A percentile compares a stretch with the other conserved stretches of the same genome.
These are phyloP conservation scores for Macrotis lagotis DNA, from an alignment of 2,113 vertebrate genomes.

Conservation along the genomic window DNA sequence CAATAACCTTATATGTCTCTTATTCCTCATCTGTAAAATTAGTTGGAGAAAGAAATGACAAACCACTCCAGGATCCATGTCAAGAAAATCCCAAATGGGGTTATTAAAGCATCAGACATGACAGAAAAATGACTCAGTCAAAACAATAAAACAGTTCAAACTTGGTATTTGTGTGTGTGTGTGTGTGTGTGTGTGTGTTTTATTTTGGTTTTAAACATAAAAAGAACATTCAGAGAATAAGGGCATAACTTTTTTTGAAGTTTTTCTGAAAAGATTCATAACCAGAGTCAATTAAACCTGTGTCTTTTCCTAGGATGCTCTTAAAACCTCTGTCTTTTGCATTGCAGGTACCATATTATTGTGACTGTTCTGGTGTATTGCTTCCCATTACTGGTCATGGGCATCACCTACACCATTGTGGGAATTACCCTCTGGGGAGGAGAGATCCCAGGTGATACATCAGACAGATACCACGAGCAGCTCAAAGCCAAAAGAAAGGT, in stretches of 20 bases:
- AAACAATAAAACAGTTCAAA: background rate
- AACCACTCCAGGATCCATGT: background rate
- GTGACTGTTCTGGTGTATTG: slow-evolving; percentile 93
- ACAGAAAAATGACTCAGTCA: background rate
- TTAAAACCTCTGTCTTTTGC: slow-evolving; percentile 7
- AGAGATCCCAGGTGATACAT: slow-evolving; percentile 96
- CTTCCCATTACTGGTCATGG: slow-evolving; percentile 96
- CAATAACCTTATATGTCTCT: background rate
- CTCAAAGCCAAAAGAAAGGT: slow-evolving; percentile 98
- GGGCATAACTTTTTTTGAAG: background rate
- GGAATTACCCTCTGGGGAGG: slow-evolving; percentile 97
- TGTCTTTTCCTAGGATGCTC: background rate
- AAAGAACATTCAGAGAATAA: background rate
- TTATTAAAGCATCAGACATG: background rate
- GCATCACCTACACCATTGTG: slow-evolving; percentile 96
- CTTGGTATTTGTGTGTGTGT: too few species aligned
- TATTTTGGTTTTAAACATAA: background rate
- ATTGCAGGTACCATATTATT: slow-evolving; percentile 93
- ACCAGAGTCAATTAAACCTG: background rate
- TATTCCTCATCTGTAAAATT: background rate
- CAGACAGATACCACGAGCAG: slow-evolving; percentile 95
- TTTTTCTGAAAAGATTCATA: slow-evolving; percentile 25
- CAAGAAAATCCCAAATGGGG: background rate
- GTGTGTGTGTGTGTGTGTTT: background rate
- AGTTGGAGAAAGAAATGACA: background rate